A percentile compares a stretch with the other conserved stretches of the same genome.
Evolutionary conservation across 2,888 invertebrate species (phyloP).

Genomic region (Thecocarcelia acutangulata): DNA sequence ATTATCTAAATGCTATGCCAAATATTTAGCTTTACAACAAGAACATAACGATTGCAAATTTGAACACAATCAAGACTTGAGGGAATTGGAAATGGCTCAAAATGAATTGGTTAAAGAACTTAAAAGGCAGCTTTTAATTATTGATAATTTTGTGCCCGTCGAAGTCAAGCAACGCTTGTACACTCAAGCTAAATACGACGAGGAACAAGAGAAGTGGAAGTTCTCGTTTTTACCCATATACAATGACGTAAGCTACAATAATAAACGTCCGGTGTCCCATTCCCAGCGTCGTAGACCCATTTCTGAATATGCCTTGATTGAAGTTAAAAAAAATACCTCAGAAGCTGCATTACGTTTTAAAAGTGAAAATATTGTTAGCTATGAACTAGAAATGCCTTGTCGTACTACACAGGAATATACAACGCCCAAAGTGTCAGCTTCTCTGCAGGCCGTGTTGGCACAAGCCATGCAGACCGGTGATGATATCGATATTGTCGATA

Average conservation of each 20-base stretch:
- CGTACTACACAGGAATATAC: conserved; percentile 81
- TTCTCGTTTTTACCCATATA: conserved; percentile 80
- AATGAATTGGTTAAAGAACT: conserved; percentile 95
- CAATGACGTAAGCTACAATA: conserved; percentile 78
- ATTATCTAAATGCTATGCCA: conserved; percentile 93
- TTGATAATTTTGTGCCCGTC: conserved; percentile 94
- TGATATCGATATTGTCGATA: conserved; percentile 81
- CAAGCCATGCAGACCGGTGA: conserved; percentile 82
- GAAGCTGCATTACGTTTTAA: conserved; percentile 78
- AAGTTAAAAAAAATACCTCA: conserved; percentile 77
- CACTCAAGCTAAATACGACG: conserved; percentile 89
- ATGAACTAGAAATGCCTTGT: conserved; percentile 81
- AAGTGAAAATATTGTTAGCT: conserved; percentile 81
- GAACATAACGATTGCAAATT: conserved; percentile 92
- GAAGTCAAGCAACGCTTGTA: conserved; percentile 90
- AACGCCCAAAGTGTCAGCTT: conserved; percentile 81
- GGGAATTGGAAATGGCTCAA: conserved; percentile 94
- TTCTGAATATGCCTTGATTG: conserved; percentile 83
- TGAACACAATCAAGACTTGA: conserved; percentile 94
- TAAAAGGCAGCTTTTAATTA: conserved; percentile 92
- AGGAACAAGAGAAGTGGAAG: conserved; percentile 90
- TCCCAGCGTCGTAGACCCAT: conserved; percentile 85
- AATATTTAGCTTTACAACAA: conserved; percentile 87
- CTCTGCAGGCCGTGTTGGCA: conserved; percentile 81
- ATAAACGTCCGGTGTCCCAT: conserved; percentile 85